Base-by-base conservation (phyloP, 1,140 invertebrate species). In the Ips nitidus region DNA sequence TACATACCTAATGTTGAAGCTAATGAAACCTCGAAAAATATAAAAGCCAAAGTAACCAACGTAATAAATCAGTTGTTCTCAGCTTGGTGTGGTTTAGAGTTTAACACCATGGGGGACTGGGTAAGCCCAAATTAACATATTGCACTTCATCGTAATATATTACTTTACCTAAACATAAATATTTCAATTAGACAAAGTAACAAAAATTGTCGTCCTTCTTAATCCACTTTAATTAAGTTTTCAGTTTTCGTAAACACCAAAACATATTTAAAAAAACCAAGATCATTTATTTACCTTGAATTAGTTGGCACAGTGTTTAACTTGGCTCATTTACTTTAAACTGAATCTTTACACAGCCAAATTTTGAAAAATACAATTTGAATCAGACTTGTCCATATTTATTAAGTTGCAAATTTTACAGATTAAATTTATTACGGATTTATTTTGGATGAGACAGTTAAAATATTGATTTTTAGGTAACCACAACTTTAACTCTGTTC, bases 91-190 rank as follows among this genome's bases (percentile, higher is more conserved):
- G 8, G 36, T 55, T 45, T 7, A 41, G 39, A 6, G 37, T 56
- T 6, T 1, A 50, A 47, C 63, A 66, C 52, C 63, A 66, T 66
- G 63, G 63, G 63, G 42, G 63, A 6, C 55, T 56, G 53, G 52
- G 63, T 66, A 66, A 66, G 63, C 8, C 36, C 6, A 41, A 62
- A 41, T n/a, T 37, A n/a, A 36, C 3, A 3, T 22, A 50, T 50
- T 50, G 45, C 3, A 2, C 22, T 50, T 50, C 6, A 50, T 50
- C 45, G 22, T 50, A 50, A 8, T 50, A 6, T 0, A 41, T 50
- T 6, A 38, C 4, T 0, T 4, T 60, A 8, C 43, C 8, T 60
- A 22, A 5, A n/a, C 4, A n/a, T 42, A 60, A 42, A 60, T 43
- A 42, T 6, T 60, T 22, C 22, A 43, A 42, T 60, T 60, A 56